These are phyloP conservation scores for Drosophila anomelani DNA, from an alignment of 2,888 invertebrate species.

Conservation along the genomic window DNA sequence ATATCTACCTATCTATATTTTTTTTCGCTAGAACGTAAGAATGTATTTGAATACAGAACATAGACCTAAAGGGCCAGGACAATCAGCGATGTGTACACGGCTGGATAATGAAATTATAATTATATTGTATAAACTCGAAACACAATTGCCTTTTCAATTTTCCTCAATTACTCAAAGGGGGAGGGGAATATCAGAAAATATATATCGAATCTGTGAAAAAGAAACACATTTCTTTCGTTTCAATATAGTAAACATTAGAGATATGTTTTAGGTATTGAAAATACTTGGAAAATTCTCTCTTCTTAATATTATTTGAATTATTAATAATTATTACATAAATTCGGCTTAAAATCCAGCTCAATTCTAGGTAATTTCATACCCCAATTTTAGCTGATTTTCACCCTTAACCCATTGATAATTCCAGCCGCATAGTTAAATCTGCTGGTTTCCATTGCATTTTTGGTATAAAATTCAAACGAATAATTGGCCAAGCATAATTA, in stretches of 20 bases:
- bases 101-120: slow-evolving; percentile 32
- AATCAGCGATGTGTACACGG: slow-evolving; percentile 23
- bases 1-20: neutral
- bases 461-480: neutral
- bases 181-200: neutral
- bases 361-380: neutral
- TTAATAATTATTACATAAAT: neutral
- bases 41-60: slow-evolving; percentile 11
- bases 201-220: neutral
- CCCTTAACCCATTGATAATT: neutral
- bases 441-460: neutral
- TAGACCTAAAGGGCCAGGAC: slow-evolving; percentile 12
- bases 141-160: slow-evolving; percentile 16
- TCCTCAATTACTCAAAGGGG: neutral
- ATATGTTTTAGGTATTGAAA: neutral
- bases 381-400: too few relatives aligned
- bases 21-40: slow-evolving; percentile 5
- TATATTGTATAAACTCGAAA: slow-evolving; percentile 10
- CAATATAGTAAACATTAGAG: neutral
- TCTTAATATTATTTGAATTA: neutral
- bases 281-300: neutral
- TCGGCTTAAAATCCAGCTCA: neutral
- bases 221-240: neutral
- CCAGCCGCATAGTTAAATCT: neutral
- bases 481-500: slow-evolving; percentile 12